Evolutionary conservation across 37 sponge, comb jelly and placozoan genomes (phyloP).

Genomic region (Ianthella basta): DNA sequence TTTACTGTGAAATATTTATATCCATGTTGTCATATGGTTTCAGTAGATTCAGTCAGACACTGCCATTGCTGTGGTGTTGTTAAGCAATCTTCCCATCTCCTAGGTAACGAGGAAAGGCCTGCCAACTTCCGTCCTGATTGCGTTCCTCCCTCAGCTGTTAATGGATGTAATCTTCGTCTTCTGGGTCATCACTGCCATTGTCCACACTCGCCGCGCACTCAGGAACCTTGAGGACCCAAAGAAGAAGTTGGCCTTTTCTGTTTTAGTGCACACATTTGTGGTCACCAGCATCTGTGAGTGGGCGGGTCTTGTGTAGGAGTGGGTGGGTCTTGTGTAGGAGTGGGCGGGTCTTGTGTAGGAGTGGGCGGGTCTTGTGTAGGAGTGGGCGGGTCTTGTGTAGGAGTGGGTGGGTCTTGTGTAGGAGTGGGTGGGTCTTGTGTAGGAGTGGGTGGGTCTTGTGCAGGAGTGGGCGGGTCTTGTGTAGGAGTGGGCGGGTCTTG

Average conservation of each 20-base stretch:
- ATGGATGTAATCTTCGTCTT: conserved; percentile 27
- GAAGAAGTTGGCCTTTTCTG: conserved; percentile 79
- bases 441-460: too few species aligned
- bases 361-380: too few species aligned
- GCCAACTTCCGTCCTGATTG: neutral
- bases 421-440: too few species aligned
- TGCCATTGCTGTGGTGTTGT: too few species aligned
- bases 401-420: too few species aligned
- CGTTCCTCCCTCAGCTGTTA: neutral
- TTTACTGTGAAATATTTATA: too few species aligned
- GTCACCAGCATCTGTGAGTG: conserved; percentile 61
- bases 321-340: neutral
- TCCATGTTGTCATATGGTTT: too few species aligned
- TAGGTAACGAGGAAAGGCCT: neutral
- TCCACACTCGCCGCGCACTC: conserved; percentile 65
- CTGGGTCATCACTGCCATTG: conserved; percentile 61
- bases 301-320: neutral
- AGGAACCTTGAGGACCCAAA: conserved; percentile 68
- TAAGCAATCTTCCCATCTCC: neutral
- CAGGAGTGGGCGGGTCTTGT: too few species aligned
- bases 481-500: too few species aligned
- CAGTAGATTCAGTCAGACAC: too few species aligned
- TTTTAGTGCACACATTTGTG: conserved; percentile 67
- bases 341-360: too few species aligned
- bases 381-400: too few species aligned